Percentiles rank a stretch among this genome's conserved stretches.
phyloP scores from a whole-genome alignment of 2,113 vertebrate genomes.

The Eclectus roratus region DNA sequence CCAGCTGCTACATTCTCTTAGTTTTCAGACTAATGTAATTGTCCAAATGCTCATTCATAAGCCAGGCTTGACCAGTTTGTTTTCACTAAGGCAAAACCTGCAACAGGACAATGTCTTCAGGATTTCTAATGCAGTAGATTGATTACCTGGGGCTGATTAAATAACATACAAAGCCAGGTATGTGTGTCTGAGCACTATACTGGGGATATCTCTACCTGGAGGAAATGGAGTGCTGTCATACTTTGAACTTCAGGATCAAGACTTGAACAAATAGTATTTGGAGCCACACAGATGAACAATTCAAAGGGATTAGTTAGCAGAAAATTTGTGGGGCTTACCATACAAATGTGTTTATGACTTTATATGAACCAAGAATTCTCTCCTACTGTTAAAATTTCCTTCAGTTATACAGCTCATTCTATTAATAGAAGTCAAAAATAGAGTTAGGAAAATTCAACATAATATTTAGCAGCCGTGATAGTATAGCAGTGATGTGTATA shows the following conservation, averaged over 20 bases:
- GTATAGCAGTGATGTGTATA: neutral
- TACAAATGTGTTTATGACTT: neutral
- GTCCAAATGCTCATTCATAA: neutral
- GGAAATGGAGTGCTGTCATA: rapidly evolving
- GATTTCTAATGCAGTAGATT: neutral
- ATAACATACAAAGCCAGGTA: neutral
- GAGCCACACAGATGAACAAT: neutral
- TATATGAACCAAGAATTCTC: neutral
- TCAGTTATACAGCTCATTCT: neutral
- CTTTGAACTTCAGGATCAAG: neutral
- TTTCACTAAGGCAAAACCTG: neutral
- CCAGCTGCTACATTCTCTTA: neutral
- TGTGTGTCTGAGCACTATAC: neutral
- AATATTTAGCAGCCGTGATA: neutral
- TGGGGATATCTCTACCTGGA: neutral
- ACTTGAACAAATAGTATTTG: neutral
- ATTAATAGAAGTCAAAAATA: neutral
- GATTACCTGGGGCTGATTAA: neutral
- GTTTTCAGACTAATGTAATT: neutral
- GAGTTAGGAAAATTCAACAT: neutral
- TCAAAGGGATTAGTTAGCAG: neutral
- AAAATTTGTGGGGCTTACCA: neutral
- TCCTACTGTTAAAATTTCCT: neutral
- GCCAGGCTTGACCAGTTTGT: neutral
- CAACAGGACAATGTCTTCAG: neutral